Percentiles rank a stretch among this genome's conserved stretches.
These are phyloP conservation scores for Ascidia mentula DNA, from an alignment of 23 tunicate species.

Conservation along the genomic window DNA sequence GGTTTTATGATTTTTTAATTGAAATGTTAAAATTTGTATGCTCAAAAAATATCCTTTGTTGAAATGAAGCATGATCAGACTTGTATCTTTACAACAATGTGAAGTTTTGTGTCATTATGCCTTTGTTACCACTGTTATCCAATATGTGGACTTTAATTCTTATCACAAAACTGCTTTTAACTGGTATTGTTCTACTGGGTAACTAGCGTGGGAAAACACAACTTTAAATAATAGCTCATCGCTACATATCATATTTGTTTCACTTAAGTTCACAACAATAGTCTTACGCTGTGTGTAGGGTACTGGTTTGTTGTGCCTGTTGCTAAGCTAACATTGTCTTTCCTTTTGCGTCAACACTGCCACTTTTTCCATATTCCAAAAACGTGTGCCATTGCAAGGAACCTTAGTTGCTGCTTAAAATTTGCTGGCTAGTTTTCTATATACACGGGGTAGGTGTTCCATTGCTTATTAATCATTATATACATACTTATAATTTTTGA, in stretches of 20 bases:
- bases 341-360: background rate
- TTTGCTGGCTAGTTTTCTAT: background rate
- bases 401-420: background rate
- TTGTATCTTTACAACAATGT: background rate
- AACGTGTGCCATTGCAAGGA: background rate
- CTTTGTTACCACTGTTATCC: background rate
- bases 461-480: background rate
- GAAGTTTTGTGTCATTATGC: background rate
- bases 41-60: background rate
- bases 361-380: background rate
- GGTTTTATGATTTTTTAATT: background rate
- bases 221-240: background rate
- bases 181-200: background rate
- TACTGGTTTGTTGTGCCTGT: slow-evolving; percentile 1
- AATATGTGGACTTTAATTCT: background rate
- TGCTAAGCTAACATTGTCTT: background rate
- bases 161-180: background rate
- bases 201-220: slow-evolving; percentile 3
- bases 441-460: background rate
- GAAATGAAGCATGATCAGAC: background rate
- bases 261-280: background rate
- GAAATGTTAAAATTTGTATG: background rate
- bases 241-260: background rate
- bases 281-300: background rate
- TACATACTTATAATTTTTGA: background rate